These are phyloP conservation scores for Ceratotherium simum DNA, from an alignment of 2,113 vertebrate species.

Conservation along the genomic window DNA sequence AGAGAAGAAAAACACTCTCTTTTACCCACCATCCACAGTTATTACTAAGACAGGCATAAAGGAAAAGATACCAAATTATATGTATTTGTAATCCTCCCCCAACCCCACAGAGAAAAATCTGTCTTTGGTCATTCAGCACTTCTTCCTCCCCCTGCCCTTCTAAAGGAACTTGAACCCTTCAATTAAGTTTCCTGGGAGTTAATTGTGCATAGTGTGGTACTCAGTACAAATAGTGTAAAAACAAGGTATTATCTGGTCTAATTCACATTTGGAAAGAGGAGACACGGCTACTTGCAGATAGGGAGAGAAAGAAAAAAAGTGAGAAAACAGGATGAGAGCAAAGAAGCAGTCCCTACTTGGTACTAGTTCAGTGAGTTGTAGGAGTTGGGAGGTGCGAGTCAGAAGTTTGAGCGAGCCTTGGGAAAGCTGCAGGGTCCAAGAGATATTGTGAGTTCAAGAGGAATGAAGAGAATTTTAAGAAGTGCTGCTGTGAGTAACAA, in stretches of 20 bases:
- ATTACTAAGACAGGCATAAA: background rate
- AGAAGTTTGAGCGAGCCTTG: background rate
- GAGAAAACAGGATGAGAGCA: background rate
- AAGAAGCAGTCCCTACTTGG: background rate
- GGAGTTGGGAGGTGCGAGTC: background rate
- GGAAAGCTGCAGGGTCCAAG: background rate
- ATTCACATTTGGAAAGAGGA: background rate
- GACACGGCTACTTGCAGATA: background rate
- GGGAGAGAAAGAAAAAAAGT: background rate
- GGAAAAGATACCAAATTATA: background rate
- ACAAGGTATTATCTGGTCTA: background rate
- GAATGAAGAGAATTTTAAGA: constrained; percentile 53
- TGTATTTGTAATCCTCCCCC: background rate
- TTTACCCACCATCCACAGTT: background rate
- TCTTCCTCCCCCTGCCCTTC: background rate
- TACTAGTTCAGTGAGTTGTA: background rate
- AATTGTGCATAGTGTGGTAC: background rate
- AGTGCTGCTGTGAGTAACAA: background rate
- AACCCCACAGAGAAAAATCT: background rate
- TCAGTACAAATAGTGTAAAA: background rate
- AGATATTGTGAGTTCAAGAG: background rate
- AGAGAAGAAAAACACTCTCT: background rate
- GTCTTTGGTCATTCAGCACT: background rate
- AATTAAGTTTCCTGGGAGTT: background rate
- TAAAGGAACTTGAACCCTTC: background rate